phyloP scores from a whole-genome alignment of 2,797 vertebrate genomes.

The Pteronotus mesoamericanus region DNA sequence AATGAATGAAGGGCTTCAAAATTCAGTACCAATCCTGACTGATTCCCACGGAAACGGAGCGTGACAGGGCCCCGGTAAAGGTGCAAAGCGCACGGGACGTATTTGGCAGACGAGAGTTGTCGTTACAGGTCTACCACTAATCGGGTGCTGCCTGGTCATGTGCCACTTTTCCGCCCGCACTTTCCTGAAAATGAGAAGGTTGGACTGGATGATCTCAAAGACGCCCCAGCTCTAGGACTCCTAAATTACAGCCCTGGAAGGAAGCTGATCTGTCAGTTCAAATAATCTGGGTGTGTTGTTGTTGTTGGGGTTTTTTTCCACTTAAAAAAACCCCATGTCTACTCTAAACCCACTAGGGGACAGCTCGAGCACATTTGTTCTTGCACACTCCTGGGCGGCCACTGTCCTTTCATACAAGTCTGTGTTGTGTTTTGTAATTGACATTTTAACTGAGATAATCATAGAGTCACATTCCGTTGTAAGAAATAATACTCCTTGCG shows the following conservation, averaged over 20 bases:
- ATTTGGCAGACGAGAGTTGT: background rate
- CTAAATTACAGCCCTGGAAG: background rate
- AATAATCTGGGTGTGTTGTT: background rate
- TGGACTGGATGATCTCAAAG: background rate
- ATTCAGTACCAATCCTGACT: background rate
- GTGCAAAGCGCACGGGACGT: background rate
- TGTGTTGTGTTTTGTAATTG: background rate
- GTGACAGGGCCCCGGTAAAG: background rate
- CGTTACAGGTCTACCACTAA: constrained; percentile 48
- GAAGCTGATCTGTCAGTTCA: background rate
- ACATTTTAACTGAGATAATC: background rate
- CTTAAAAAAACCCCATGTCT: background rate
- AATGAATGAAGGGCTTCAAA: background rate
- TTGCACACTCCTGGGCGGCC: background rate
- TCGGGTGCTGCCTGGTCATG: background rate
- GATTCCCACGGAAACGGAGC: background rate
- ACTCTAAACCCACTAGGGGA: background rate
- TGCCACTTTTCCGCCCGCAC: constrained; percentile 32
- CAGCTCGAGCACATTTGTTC: background rate
- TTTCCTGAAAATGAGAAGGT: constrained; percentile 44
- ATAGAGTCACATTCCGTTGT: background rate
- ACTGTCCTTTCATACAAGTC: background rate
- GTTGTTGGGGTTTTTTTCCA: too few species aligned
- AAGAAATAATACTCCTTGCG: background rate
- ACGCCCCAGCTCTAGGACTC: background rate